Evolutionary conservation across 2,113 vertebrate genomes (phyloP), one percentile per base, ranked within the genome.

Genomic region (Pelvicachromis taeniatus): DNA sequence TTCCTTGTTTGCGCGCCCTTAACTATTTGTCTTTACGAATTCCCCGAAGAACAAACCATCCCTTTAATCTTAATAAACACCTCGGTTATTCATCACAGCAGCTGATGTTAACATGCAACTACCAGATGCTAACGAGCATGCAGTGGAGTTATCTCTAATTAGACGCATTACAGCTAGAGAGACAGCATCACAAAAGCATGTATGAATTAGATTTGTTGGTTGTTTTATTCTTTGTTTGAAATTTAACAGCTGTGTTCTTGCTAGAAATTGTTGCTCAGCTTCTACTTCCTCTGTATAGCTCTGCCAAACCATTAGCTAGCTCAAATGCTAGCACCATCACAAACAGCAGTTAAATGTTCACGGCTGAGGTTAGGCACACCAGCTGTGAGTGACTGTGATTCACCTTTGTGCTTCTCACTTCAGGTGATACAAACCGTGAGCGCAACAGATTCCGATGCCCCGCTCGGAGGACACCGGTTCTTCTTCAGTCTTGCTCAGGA

Each of bases 371-470:
- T 9, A 17, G 26, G 12, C 2, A 26, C 26, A 26, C 26, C 3
- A 26, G 2, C 26, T 3, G 26, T 26, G 26, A 26, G 26, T 42
- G 23, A 6, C 4, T 26, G 16, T 9, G 23, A 7, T 26, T 80
- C 19, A 61, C 4, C 16, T 4, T 42, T 26, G 2, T 17, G 7
- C 3, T 26, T 78, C 45, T 33, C 5, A 1, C 94, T 96, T 65
- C 91, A 99, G 98, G 94, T 97, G 91, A 98, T 99, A 91, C 98
- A 99, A 94, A 99, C 97, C 1, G 94, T 99, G n/a, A 97, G 96
- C 54, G 98, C 98, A 31, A 90, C 97, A 12, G 98, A 99, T 88
- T 97, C 96, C 11, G 98, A 99, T 3, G 97, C 97, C 78, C 96
- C 98, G 16, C 93, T 96, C 38, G 96, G 93, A 7, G 98, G 98